These are phyloP conservation scores for Pontoporia blainvillei DNA, from an alignment of 2,113 vertebrate genomes.

Conservation along the genomic window DNA sequence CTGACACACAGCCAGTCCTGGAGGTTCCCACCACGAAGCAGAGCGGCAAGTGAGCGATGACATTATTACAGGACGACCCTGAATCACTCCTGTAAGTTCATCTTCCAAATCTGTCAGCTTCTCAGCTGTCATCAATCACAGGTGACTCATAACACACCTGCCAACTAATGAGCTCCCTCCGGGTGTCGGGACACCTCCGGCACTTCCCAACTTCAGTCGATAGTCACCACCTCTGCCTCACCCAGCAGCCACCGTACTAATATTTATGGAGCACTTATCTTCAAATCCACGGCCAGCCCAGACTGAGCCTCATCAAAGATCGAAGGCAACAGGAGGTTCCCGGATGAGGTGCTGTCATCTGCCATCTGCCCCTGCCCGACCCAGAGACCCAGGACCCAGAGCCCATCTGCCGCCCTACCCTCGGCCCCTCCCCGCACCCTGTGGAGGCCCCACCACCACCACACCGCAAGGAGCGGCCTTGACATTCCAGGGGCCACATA, in stretches of 20 bases:
- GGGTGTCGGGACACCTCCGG: neutral
- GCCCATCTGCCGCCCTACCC: neutral
- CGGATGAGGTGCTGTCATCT: fast-evolving
- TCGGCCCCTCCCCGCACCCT: neutral
- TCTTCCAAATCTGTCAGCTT: neutral
- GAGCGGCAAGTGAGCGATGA: neutral
- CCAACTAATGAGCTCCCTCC: fast-evolving
- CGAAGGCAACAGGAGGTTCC: neutral
- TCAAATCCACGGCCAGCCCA: neutral
- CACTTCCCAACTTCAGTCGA: neutral
- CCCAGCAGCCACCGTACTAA: neutral
- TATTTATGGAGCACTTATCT: neutral
- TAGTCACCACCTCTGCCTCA: neutral
- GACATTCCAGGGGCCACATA: neutral
- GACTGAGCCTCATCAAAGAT: neutral
- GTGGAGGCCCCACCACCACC: too few species aligned
- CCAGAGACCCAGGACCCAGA: neutral
- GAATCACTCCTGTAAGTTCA: neutral
- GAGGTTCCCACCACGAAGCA: neutral
- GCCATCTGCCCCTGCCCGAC: neutral
- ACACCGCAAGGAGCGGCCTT: fast-evolving
- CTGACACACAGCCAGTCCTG: neutral
- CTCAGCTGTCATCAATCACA: neutral
- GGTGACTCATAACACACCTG: neutral
- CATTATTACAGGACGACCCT: neutral